phyloP scores from a whole-genome alignment of 2,888 invertebrate genomes.

The Trypoxylon attenuatum region DNA sequence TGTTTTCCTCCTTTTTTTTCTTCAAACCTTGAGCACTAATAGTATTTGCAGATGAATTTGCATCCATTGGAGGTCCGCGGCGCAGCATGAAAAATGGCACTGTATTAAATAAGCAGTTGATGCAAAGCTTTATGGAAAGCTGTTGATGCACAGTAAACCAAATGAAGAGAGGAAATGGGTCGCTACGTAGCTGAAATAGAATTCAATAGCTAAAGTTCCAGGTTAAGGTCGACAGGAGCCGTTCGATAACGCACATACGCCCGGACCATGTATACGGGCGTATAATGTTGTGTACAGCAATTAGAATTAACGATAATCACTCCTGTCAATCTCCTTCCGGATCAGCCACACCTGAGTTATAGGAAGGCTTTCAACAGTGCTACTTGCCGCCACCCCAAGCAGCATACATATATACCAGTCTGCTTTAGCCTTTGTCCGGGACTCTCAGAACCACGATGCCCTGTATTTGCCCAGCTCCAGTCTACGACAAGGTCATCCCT shows the following conservation, averaged over 20 bases:
- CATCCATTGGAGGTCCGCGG: no score
- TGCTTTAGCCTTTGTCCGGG: background rate
- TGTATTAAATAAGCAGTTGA: background rate
- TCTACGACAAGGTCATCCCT: background rate
- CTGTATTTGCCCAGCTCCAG: background rate
- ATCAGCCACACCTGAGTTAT: constrained; percentile 2
- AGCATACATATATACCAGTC: constrained; percentile 4
- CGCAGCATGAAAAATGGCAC: background rate
- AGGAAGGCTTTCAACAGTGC: background rate
- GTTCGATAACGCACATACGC: constrained; percentile 5
- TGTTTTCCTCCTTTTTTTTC: background rate
- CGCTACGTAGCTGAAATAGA: constrained; percentile 22
- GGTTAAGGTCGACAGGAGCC: constrained; percentile 26
- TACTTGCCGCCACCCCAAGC: no score
- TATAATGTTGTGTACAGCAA: constrained; percentile 8
- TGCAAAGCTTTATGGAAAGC: constrained; percentile 10
- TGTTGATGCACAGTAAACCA: constrained; percentile 1
- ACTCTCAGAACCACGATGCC: background rate
- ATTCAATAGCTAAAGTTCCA: constrained; percentile 10
- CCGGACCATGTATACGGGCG: background rate
- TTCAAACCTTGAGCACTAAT: no score
- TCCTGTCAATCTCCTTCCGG: constrained; percentile 18
- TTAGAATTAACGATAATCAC: constrained; percentile 34
- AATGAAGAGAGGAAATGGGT: constrained; percentile 24
- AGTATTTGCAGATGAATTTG: background rate